Conservation (phyloP, 1,140 invertebrate genomes). For the Melanaphis sacchari region DNA sequence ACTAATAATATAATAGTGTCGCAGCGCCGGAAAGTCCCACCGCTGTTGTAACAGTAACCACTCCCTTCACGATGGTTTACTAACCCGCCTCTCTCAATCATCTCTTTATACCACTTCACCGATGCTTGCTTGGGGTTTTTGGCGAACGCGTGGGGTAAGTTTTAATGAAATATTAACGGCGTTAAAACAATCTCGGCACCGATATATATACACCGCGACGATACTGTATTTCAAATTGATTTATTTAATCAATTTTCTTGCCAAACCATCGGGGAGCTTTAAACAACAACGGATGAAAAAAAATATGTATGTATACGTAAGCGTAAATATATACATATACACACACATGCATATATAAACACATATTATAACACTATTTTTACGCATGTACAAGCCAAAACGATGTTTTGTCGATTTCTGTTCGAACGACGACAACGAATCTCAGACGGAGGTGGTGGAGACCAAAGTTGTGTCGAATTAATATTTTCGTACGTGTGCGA, state of each 20-base stretch:
- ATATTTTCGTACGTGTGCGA: slow-evolving; percentile 10
- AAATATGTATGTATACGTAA: background rate
- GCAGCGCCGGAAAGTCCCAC: background rate
- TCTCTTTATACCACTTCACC: no score
- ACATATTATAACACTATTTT: background rate
- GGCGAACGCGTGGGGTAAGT: slow-evolving; percentile 31
- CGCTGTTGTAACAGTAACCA: background rate
- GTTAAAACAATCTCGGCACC: slow-evolving; percentile 54
- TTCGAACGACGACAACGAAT: background rate
- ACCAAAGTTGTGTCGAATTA: background rate
- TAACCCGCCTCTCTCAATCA: background rate
- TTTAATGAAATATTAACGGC: slow-evolving; percentile 57
- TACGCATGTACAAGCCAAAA: background rate
- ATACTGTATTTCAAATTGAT: slow-evolving; percentile 37
- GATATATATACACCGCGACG: background rate
- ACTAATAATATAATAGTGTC: slow-evolving; percentile 25
- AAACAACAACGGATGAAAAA: background rate
- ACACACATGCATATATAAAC: background rate
- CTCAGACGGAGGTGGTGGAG: background rate
- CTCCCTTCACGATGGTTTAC: background rate
- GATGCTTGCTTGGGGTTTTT: background rate
- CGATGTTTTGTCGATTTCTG: background rate
- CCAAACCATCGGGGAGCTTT: slow-evolving; percentile 38
- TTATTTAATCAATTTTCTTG: slow-evolving; percentile 56
- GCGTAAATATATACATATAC: background rate